Conservation (phyloP, 2,113 vertebrate species). For the Pithys albifrons region DNA sequence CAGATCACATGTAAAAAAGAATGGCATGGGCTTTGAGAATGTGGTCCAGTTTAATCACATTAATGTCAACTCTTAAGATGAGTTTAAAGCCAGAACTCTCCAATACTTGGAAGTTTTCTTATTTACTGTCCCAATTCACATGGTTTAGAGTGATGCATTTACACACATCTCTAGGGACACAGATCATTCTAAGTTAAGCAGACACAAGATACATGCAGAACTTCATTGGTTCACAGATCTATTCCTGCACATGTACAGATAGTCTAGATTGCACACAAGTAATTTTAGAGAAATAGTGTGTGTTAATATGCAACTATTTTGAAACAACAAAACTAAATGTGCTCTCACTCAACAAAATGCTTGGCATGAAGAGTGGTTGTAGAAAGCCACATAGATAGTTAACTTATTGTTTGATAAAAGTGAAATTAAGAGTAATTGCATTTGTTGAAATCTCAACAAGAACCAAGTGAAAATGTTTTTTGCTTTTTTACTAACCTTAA, state of each 20-base stretch:
- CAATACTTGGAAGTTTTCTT: background rate
- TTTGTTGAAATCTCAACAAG: background rate
- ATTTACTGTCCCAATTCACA: background rate
- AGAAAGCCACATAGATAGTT: background rate
- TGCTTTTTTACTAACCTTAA: background rate
- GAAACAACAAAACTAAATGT: background rate
- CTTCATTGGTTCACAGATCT: background rate
- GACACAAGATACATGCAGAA: background rate
- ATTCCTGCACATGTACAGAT: background rate
- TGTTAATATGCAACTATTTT: background rate
- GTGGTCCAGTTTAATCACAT: background rate
- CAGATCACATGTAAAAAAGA: background rate
- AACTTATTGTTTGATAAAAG: background rate
- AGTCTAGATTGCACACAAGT: background rate
- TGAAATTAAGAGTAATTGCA: background rate
- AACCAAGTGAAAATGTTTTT: background rate
- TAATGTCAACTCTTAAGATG: background rate
- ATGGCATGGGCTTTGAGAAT: background rate
- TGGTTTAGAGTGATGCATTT: background rate
- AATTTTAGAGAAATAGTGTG: background rate
- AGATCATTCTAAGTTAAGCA: background rate
- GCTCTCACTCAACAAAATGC: background rate
- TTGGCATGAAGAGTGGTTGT: background rate
- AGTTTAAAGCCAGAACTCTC: background rate
- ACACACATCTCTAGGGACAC: background rate